Percentiles rank a stretch among this genome's conserved stretches.
phyloP scores from a whole-genome alignment of 2,888 invertebrate species.

The Idaea dimidiata region DNA sequence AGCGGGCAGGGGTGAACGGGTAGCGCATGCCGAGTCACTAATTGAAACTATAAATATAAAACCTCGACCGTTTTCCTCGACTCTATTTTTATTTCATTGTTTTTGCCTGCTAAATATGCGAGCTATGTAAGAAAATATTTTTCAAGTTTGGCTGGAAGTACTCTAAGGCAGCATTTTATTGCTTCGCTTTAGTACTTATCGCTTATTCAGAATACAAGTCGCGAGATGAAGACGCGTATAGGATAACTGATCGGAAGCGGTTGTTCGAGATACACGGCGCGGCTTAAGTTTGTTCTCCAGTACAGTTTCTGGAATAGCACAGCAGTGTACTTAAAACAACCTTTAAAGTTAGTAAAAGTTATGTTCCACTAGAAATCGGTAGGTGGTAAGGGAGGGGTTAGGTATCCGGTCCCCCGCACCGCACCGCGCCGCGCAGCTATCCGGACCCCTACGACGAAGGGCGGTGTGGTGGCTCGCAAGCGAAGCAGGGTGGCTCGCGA shows the following conservation, averaged over 20 bases:
- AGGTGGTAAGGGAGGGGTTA: slow-evolving; percentile 31
- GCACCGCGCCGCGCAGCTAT: slow-evolving; percentile 29
- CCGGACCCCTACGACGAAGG: slow-evolving; percentile 29
- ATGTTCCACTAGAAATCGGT: slow-evolving; percentile 43
- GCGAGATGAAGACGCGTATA: slow-evolving; percentile 44
- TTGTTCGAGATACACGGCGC: slow-evolving; percentile 33
- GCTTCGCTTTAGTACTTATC: slow-evolving; percentile 32
- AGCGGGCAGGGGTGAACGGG: slow-evolving; percentile 37
- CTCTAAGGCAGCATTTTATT: slow-evolving; percentile 27
- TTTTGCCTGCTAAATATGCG: slow-evolving; percentile 43
- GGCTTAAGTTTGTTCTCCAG: slow-evolving; percentile 31
- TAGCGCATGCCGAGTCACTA: slow-evolving; percentile 64
- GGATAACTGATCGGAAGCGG: slow-evolving; percentile 13
- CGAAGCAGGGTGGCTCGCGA: slow-evolving; percentile 49
- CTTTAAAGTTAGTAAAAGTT: slow-evolving; percentile 54
- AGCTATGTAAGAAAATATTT: slow-evolving; percentile 36
- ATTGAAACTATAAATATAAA: slow-evolving; percentile 77
- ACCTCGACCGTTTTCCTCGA: slow-evolving; percentile 54
- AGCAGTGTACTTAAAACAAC: slow-evolving; percentile 60
- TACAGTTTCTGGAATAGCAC: slow-evolving; percentile 43
- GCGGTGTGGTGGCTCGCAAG: slow-evolving; percentile 22
- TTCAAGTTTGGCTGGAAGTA: slow-evolving; percentile 31
- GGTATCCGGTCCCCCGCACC: slow-evolving; percentile 35
- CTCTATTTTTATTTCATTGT: slow-evolving; percentile 53
- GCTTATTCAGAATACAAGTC: slow-evolving; percentile 35